Evolutionary conservation across 2,113 vertebrate species (phyloP).

Genomic region (Rafetus swinhoei): DNA sequence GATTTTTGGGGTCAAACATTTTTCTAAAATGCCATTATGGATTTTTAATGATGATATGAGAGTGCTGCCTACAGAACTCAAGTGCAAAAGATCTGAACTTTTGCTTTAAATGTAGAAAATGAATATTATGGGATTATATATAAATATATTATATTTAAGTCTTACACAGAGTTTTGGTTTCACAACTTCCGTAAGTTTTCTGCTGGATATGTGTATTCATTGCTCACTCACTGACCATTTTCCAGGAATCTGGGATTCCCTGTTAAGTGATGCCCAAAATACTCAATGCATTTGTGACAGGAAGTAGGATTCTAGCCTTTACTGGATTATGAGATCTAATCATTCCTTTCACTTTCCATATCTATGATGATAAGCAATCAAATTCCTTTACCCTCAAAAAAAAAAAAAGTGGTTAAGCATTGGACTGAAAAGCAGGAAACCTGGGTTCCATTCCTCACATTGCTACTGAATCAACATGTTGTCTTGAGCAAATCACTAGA

Average conservation of each 20-base stretch:
- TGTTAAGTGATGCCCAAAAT: neutral
- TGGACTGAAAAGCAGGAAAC: neutral
- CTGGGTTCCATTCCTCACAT: rapidly evolving
- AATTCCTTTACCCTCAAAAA: neutral
- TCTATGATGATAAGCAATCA: neutral
- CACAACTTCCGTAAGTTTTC: too few relatives aligned
- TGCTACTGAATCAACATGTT: neutral
- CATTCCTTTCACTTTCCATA: neutral
- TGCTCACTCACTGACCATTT: too few relatives aligned
- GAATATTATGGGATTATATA: too few relatives aligned
- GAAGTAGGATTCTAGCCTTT: neutral
- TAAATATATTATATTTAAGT: too few relatives aligned
- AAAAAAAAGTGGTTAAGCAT: neutral
- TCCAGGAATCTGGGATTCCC: too few relatives aligned
- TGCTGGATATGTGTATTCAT: too few relatives aligned
- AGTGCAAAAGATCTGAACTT: neutral
- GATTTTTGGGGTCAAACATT: neutral
- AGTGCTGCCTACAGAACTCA: neutral
- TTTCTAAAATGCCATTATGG: neutral
- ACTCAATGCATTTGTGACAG: neutral
- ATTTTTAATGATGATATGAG: neutral
- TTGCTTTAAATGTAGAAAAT: neutral
- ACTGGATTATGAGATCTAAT: neutral
- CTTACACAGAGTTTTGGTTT: too few relatives aligned
- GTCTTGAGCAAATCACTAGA: neutral